A percentile compares a stretch with the other conserved stretches of the same genome.
Conservation (phyloP, 35 echinoderm and acorn worm species). For the Diadema setosum region DNA sequence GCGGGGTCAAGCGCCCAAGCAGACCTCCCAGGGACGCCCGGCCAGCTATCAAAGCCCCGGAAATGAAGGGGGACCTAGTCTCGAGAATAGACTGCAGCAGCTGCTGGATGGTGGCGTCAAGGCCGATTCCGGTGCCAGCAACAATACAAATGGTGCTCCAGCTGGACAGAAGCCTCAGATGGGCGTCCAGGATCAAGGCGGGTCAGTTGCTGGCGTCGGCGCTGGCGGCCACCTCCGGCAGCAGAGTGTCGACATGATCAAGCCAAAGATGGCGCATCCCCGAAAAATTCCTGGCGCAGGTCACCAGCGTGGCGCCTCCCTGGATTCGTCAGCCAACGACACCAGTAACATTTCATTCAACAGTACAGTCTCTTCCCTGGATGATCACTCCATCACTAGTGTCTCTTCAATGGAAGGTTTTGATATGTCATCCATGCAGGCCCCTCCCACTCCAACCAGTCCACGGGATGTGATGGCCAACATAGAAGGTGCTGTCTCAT, state of each 20-base stretch:
- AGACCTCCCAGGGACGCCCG: background rate
- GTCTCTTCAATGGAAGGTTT: constrained; percentile 58
- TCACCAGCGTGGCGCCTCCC: constrained; percentile 6
- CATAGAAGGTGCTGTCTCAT: constrained; percentile 41
- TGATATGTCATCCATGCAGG: constrained; percentile 37
- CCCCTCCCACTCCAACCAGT: constrained; percentile 10
- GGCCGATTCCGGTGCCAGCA: background rate
- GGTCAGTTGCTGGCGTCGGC: background rate
- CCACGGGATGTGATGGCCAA: constrained; percentile 11
- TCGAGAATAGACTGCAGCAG: constrained; percentile 50
- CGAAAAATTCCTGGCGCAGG: background rate
- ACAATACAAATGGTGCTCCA: background rate
- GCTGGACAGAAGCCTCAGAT: background rate
- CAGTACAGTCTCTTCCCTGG: background rate
- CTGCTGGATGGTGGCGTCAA: background rate
- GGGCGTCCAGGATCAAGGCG: background rate
- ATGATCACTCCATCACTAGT: constrained; percentile 26
- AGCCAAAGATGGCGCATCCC: constrained; percentile 18
- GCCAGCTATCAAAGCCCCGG: constrained; percentile 49
- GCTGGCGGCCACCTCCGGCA: background rate
- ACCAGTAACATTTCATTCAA: constrained; percentile 22
- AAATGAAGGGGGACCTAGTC: constrained; percentile 21
- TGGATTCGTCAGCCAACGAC: constrained; percentile 45
- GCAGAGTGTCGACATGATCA: background rate
- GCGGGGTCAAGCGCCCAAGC: background rate